Evolutionary conservation across 2,113 vertebrate genomes (phyloP).

Genomic region (Tychaedon coryphoeus): DNA sequence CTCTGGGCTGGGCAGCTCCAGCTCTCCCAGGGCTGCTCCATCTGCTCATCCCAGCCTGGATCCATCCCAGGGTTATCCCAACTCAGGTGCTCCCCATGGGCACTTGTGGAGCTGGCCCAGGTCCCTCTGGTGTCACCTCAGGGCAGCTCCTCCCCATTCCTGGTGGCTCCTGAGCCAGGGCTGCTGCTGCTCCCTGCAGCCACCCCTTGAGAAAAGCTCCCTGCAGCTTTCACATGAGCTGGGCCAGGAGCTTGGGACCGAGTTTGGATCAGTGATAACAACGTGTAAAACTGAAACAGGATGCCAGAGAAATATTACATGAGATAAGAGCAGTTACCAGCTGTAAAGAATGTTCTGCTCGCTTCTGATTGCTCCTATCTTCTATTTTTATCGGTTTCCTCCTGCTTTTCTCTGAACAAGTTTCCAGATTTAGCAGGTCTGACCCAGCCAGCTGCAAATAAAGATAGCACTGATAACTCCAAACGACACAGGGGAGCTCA

Average conservation of each 20-base stretch:
- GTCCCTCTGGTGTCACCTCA: not conserved
- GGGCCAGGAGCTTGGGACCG: not conserved
- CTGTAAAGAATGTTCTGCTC: slow-evolving; percentile 34
- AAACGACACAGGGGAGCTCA: not conserved
- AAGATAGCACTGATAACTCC: slow-evolving; percentile 10
- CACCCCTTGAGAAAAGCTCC: not conserved
- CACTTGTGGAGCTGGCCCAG: not conserved
- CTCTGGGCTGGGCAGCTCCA: not conserved
- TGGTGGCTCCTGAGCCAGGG: not conserved
- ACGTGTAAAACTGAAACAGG: slow-evolving; percentile 30
- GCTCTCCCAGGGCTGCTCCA: not conserved
- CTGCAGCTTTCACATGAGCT: not conserved
- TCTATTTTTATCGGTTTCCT: slow-evolving; percentile 31
- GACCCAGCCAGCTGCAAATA: slow-evolving; percentile 19
- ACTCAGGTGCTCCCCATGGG: rapidly evolving
- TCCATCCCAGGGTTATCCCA: rapidly evolving
- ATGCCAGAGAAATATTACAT: not conserved
- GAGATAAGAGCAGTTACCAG: not conserved
- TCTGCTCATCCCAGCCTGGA: not conserved
- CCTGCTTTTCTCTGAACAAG: not conserved
- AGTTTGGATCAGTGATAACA: not conserved
- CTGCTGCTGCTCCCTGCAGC: not conserved
- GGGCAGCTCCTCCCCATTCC: not conserved
- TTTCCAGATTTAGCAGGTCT: slow-evolving; percentile 24
- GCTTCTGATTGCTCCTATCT: slow-evolving; percentile 21